Evolutionary conservation across 2,797 vertebrate species (phyloP).

Genomic region (Enteromius mattozi): DNA sequence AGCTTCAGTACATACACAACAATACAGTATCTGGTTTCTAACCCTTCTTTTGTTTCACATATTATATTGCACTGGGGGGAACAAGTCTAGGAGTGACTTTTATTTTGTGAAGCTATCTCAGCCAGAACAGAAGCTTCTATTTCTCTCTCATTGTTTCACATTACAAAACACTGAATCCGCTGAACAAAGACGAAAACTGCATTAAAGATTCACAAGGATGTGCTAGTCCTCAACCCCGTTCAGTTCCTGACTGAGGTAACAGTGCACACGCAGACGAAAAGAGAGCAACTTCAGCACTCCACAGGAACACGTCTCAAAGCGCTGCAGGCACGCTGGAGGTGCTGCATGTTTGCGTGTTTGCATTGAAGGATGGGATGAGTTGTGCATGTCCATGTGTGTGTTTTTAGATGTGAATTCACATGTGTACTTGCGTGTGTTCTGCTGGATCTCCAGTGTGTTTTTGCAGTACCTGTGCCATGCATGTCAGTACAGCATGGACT

Average conservation of each 20-base stretch:
- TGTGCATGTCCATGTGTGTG: not conserved
- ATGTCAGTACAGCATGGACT: not conserved
- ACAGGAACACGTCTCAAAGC: conserved; percentile 6
- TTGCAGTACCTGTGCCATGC: not conserved
- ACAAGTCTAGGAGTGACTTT: not conserved
- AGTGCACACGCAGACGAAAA: not conserved
- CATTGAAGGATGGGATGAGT: not conserved
- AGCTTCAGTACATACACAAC: not conserved
- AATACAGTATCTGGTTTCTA: not conserved
- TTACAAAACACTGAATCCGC: conserved; percentile 8
- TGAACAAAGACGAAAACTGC: conserved; percentile 19
- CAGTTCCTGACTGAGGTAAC: conserved; percentile 2
- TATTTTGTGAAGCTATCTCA: not conserved
- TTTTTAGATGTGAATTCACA: not conserved
- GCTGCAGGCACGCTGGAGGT: conserved; percentile 18
- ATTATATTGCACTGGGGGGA: not conserved
- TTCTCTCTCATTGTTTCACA: conserved; percentile 19
- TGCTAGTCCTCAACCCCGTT: conserved; percentile 5
- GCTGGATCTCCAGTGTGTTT: not conserved
- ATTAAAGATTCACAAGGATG: conserved; percentile 38
- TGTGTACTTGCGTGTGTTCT: not conserved
- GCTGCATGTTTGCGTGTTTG: not conserved
- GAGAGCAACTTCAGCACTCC: conserved; percentile 11
- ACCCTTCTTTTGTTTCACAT: not conserved
- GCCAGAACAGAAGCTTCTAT: not conserved